Evolutionary conservation across 2,888 invertebrate genomes (phyloP), one percentile per base, ranked within the genome.

Genomic region (Campaea margaritaria): DNA sequence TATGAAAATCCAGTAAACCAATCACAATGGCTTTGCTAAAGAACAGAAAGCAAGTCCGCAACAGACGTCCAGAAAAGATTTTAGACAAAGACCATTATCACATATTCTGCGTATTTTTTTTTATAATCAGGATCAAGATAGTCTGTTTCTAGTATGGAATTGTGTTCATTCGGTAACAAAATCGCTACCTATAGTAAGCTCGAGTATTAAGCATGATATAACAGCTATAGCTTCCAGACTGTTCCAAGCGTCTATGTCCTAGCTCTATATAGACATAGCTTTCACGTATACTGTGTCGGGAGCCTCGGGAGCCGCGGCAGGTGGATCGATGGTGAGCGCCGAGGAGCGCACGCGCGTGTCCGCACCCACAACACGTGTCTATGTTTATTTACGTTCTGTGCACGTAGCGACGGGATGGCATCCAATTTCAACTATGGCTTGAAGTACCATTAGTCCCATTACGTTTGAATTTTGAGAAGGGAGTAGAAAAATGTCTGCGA

Each of bases 301-400:
- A 42, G 27, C 50, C n/a, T 12, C 60, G 62, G 67, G 56, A 67
- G 69, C 52, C 36, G 34, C 27, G 28, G 44, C 45, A 34, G 46
- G 46, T 62, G 74, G 81, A 82, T 87, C 87, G 82, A 86, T 86
- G 72, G 36, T 53, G 62, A 27, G 59, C 60, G 41, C 54, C 62
- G 45, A 66, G 65, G 50, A 36, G 81, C 87, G 91, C 91, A 80
- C 79, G 88, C 85, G 82, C 78, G 70, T 47, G 66, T 76, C 83
- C 82, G 82, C 86, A 81, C 83, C 83, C 78, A 77, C 76, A 72
- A 77, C 91, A 91, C 91, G 91, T 91, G 91, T 84, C 88, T 86
- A 80, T 91, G 91, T 91, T 91, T 91, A 89, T 91, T 91, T 91
- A 91, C 91, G 87, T 91, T 86, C 81, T 72, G 73, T 76, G 79